These are phyloP conservation scores for Meta bourneti DNA, from an alignment of 2,888 invertebrate genomes.

Conservation along the genomic window DNA sequence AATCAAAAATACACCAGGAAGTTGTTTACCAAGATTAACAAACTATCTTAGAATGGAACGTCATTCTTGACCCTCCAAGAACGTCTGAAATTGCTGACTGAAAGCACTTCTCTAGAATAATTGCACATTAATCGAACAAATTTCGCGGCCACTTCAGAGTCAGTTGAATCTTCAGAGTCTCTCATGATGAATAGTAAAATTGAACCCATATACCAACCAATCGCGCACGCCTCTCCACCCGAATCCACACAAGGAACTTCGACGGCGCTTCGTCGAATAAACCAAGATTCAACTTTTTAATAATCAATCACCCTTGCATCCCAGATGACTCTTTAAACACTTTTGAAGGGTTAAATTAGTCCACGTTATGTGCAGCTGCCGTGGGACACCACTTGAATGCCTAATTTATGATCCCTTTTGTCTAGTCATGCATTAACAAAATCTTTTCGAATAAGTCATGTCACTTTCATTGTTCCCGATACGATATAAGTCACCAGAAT, in stretches of 20 bases:
- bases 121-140: background rate
- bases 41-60: no score
- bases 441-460: conserved; percentile 46
- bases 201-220: no score
- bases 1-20: no score
- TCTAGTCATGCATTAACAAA: conserved; percentile 41
- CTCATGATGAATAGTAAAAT: no score
- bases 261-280: background rate
- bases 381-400: conserved; percentile 43
- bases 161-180: background rate
- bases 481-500: conserved; percentile 11
- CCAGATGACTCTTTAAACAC: conserved; percentile 46
- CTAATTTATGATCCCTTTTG: conserved; percentile 54
- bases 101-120: background rate
- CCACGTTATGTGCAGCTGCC: conserved; percentile 34
- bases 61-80: no score
- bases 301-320: conserved; percentile 33
- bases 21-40: no score
- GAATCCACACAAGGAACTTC: background rate
- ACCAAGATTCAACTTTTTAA: conserved; percentile 30
- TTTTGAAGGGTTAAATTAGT: conserved; percentile 55
- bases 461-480: conserved; percentile 15
- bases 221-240: no score
- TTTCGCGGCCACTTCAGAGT: background rate
- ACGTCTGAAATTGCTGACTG: background rate